These are phyloP conservation scores for Eurytoma californica DNA, from an alignment of 2,888 invertebrate species.

Conservation along the genomic window DNA sequence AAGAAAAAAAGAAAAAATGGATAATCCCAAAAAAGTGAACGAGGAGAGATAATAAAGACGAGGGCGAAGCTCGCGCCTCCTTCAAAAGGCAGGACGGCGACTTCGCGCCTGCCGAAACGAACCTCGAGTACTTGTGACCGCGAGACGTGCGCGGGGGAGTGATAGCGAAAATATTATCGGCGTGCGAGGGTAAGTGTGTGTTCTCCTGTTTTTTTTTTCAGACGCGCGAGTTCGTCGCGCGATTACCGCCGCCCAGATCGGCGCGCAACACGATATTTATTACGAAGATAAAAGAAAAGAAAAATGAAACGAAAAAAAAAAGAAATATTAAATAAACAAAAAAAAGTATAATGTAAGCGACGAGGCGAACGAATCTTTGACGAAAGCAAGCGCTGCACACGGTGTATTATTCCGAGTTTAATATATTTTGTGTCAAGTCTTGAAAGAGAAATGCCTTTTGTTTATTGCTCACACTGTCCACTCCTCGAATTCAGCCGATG, in stretches of 20 bases:
- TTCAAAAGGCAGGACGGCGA: no score
- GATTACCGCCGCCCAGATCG: slow-evolving; percentile 27
- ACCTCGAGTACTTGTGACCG: no score
- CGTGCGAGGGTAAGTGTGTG: no score
- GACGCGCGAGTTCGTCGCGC: no score
- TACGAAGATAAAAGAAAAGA: slow-evolving; percentile 31
- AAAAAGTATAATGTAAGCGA: not conserved
- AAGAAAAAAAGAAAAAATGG: no score
- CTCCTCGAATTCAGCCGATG: not conserved
- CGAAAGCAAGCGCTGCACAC: slow-evolving; percentile 59
- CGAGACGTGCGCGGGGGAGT: no score
- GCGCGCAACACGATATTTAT: slow-evolving; percentile 42
- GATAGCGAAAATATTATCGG: no score
- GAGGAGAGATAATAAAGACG: slow-evolving; percentile 4
- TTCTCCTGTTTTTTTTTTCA: no score
- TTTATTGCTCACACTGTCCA: slow-evolving; percentile 28
- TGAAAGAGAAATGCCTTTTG: slow-evolving; percentile 49
- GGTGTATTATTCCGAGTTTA: slow-evolving; percentile 72
- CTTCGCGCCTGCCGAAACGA: no score
- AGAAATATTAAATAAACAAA: slow-evolving; percentile 16
- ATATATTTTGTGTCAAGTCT: slow-evolving; percentile 74
- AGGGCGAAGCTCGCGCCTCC: slow-evolving; percentile 12
- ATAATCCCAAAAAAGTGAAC: not conserved
- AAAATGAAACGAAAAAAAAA: slow-evolving; percentile 8
- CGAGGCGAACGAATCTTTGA: slow-evolving; percentile 18